Percentiles rank a stretch among this genome's conserved stretches.
These are phyloP conservation scores for Leptopilina drosophilae DNA, from an alignment of 2,888 invertebrate genomes.

Conservation along the genomic window DNA sequence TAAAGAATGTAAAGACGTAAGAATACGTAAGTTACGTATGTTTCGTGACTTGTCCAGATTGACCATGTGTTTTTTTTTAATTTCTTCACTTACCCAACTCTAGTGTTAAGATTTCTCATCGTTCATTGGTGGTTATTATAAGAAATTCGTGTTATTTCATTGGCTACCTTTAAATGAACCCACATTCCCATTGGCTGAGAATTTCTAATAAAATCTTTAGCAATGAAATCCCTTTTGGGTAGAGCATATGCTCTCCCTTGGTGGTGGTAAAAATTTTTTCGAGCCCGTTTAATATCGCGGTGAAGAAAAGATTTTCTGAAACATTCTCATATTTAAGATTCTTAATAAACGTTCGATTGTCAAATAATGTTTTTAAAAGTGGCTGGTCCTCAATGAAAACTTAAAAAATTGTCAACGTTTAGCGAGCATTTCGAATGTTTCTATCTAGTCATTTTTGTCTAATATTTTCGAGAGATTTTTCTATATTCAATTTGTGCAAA, in stretches of 20 bases:
- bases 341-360: not conserved
- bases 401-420: conserved; percentile 12
- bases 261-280: conserved; percentile 38
- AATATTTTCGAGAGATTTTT: conserved; percentile 63
- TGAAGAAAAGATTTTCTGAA: not conserved
- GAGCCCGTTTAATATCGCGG: not conserved
- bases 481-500: conserved; percentile 48
- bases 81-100: too few species aligned
- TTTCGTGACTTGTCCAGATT: too few species aligned
- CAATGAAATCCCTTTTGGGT: conserved; percentile 27
- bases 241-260: conserved; percentile 55
- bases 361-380: conserved; percentile 4
- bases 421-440: conserved; percentile 69
- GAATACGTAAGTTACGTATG: too few species aligned
- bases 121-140: too few species aligned
- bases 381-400: conserved; percentile 19
- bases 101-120: too few species aligned
- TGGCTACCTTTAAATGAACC: too few species aligned
- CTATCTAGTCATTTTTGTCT: conserved; percentile 58
- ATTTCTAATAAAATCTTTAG: too few species aligned
- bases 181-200: too few species aligned
- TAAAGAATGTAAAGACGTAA: too few species aligned
- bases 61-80: too few species aligned
- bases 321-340: not conserved
- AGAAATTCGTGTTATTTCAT: too few species aligned